Evolutionary conservation across 1,140 invertebrate genomes (phyloP), one percentile per base, ranked within the genome.

Genomic region (Sitobion miscanthi): DNA sequence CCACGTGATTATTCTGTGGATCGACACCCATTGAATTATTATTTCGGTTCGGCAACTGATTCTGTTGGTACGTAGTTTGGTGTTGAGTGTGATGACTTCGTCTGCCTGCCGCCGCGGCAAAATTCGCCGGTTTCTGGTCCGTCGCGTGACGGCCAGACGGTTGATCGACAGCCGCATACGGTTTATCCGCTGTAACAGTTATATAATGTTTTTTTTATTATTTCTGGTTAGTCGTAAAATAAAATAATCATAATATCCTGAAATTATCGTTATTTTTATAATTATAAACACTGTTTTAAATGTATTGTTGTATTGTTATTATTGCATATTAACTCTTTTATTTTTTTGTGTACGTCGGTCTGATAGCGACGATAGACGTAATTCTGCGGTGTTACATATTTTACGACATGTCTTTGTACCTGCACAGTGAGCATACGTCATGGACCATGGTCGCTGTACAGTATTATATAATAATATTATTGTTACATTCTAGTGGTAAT

Each of bases 181-280:
- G 91, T 42, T 93, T 93, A 82, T 93, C 91, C n/a, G 91, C 69
- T 85, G 77, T 20, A 92, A 92, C 69, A 90, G 25, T 42, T 25
- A 47, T 2, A 35, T 69, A 77, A n/a, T n/a, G 14, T 77, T 77
- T n/a, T 77, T 77, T n/a, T 47, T 45, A 45, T 45, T 25, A 25
- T 85, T 47, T 17, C 25, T 11, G 42, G 45, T n/a, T 30, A 47
- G 25, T 14, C 3, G 23, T 83, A 38, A 35, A 38, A 35, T n/a
- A 82, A 23, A 83, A 83, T 6, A 7, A 54, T 54, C 0, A 52
- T 82, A 82, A 38, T 38, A 83, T 9, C 0, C 35, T n/a, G 3
- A 17, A 17, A 77, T 77, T 77, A 77, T 77, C 20, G n/a, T 77
- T n/a, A 77, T 77, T 69, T 69, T 69, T 17, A 62, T 62, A 62